Conservation (phyloP, 1,140 invertebrate species). For the Chironomus striatipennis region DNA sequence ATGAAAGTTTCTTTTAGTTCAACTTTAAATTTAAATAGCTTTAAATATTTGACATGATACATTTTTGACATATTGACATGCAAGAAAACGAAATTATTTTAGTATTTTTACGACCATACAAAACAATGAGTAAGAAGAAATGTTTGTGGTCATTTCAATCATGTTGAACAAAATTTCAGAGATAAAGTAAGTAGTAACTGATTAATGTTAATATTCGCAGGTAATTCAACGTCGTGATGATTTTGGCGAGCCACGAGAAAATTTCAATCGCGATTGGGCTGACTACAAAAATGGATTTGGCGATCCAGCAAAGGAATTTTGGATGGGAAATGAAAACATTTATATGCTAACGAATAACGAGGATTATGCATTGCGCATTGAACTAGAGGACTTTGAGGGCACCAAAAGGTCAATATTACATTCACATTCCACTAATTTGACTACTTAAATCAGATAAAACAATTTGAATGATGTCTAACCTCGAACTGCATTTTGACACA, state of each 20-base stretch:
- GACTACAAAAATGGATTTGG: conserved; percentile 89
- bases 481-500: no score
- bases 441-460: no score
- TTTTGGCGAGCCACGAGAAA: conserved; percentile 72
- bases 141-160: background rate
- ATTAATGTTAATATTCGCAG: conserved; percentile 42
- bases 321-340: conserved; percentile 84
- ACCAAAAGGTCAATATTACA: conserved; percentile 57
- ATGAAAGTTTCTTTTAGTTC: conserved; percentile 1
- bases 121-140: no score
- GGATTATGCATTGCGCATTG: conserved; percentile 73
- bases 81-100: no score
- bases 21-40: background rate
- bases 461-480: background rate
- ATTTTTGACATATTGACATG: background rate
- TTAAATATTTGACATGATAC: conserved; percentile 1
- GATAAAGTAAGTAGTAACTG: background rate
- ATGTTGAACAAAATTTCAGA: background rate
- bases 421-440: background rate
- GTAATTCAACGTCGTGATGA: conserved; percentile 84
- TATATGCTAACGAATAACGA: conserved; percentile 84
- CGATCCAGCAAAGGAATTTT: conserved; percentile 74
- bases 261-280: conserved; percentile 84
- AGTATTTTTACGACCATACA: no score
- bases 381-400: conserved; percentile 82